A percentile compares a stretch with the other conserved stretches of the same genome.
Evolutionary conservation across 2,797 vertebrate genomes (phyloP).

Genomic region (Lutjanus argentimaculatus): DNA sequence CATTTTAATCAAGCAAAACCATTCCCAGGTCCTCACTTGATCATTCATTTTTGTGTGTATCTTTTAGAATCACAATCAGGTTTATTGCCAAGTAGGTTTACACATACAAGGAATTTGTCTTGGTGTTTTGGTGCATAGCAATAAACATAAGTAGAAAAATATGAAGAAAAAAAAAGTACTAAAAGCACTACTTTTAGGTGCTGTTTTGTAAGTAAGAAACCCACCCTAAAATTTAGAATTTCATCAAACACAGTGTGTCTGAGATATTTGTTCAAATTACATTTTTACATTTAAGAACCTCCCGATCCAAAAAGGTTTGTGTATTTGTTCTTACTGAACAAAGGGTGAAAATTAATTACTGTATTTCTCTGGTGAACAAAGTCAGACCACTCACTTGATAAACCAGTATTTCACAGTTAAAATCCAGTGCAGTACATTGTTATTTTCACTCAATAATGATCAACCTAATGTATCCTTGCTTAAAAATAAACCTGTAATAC

Average conservation of each 20-base stretch:
- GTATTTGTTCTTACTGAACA: neutral
- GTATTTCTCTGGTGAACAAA: neutral
- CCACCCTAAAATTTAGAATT: neutral
- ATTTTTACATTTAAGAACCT: neutral
- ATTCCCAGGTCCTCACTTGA: neutral
- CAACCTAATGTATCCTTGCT: neutral
- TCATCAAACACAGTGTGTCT: neutral
- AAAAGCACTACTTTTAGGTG: no score
- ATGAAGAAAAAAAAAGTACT: no score
- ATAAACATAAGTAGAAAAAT: no score
- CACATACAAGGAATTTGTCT: no score
- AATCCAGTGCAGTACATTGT: constrained; percentile 1
- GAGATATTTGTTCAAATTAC: no score
- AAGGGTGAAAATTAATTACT: neutral
- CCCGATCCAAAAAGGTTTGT: neutral
- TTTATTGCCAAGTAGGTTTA: no score
- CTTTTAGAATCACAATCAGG: no score
- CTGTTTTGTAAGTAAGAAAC: neutral
- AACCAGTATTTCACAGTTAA: neutral
- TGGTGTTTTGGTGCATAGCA: no score
- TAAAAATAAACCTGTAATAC: constrained; percentile 50
- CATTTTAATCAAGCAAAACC: neutral
- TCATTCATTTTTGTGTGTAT: neutral
- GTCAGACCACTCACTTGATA: neutral
- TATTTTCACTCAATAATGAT: neutral